phyloP scores from a whole-genome alignment of 2,888 invertebrate genomes.

The Sarcophaga subvicina region DNA sequence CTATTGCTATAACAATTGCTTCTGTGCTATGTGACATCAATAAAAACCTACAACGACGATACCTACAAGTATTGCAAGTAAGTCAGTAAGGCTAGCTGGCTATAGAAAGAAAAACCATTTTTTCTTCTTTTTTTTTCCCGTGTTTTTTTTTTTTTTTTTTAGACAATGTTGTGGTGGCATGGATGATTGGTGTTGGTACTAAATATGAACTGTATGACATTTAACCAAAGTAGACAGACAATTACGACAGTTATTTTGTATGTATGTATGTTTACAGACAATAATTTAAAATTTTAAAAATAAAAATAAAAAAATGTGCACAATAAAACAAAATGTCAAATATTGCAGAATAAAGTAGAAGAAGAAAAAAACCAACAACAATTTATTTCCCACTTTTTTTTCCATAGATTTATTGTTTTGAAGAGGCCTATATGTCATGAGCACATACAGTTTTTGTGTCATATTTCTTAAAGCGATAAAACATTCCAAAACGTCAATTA shows the following conservation, averaged over 20 bases:
- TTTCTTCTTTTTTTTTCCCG: neutral
- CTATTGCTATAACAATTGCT: neutral
- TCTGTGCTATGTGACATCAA: constrained; percentile 44
- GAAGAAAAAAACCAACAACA: too few species aligned
- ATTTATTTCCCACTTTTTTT: too few species aligned
- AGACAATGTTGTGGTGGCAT: neutral
- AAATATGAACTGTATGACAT: constrained; percentile 63
- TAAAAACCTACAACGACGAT: constrained; percentile 47
- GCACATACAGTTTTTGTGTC: neutral
- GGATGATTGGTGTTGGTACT: constrained; percentile 40
- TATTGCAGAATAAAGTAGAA: constrained; percentile 22
- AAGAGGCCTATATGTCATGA: constrained; percentile 39
- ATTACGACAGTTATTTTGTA: neutral
- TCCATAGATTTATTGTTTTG: constrained; percentile 26
- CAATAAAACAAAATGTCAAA: constrained; percentile 53
- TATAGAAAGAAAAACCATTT: constrained; percentile 7
- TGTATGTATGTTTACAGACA: neutral
- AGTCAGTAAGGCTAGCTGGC: neutral
- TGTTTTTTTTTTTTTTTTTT: too few species aligned
- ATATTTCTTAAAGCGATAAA: too few species aligned
- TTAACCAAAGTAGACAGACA: constrained; percentile 46
- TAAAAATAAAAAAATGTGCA: neutral
- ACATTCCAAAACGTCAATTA: too few species aligned
- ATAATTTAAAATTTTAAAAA: constrained; percentile 24
- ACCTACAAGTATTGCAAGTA: constrained; percentile 15